Evolutionary conservation across 2,113 vertebrate species (phyloP).

Genomic region (Manacus vitellinus): DNA sequence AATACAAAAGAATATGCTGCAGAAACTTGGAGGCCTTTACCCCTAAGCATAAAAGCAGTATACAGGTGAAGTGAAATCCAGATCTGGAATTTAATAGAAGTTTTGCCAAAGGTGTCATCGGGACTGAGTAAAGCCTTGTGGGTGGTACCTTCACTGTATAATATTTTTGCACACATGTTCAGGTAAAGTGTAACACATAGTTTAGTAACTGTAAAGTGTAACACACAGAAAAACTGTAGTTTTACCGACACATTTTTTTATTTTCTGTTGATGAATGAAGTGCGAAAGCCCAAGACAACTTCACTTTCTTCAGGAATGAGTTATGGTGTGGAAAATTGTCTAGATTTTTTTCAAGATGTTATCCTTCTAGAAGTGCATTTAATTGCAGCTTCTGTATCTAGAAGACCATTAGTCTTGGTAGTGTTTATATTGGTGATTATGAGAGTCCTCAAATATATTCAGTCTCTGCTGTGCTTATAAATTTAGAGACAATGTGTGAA

Average conservation of each 20-base stretch:
- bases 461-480: neutral
- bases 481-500: neutral
- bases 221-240: neutral
- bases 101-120: neutral
- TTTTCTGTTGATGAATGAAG: neutral
- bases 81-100: neutral
- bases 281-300: neutral
- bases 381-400: neutral
- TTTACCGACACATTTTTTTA: neutral
- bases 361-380: neutral
- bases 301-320: neutral
- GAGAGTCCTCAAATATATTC: neutral
- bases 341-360: neutral
- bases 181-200: neutral
- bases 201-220: neutral
- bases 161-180: neutral
- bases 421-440: neutral
- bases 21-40: neutral
- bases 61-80: neutral
- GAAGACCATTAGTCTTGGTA: neutral
- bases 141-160: neutral
- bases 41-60: neutral
- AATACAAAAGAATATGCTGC: neutral
- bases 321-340: neutral
- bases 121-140: neutral